Percentiles rank a stretch among this genome's conserved stretches.
These are phyloP conservation scores for Bruchidius siliquastri DNA, from an alignment of 2,888 invertebrate species.

Conservation along the genomic window DNA sequence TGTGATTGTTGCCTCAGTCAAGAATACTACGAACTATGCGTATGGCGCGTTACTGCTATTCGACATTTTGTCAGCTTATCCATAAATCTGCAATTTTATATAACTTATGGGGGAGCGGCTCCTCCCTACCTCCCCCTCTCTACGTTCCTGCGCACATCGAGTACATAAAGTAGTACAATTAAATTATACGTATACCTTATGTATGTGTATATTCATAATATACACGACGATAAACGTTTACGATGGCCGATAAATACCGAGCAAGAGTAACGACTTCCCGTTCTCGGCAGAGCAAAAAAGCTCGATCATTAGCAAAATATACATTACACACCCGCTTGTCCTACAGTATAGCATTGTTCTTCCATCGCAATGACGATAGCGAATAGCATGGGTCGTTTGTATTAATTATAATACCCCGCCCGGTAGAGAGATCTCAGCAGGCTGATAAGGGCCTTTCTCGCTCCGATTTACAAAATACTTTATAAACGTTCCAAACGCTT, in stretches of 20 bases:
- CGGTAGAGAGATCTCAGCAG: not conserved
- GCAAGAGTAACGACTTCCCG: not conserved
- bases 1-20: no score
- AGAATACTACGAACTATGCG: no score
- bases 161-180: not conserved
- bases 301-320: not conserved
- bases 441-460: not conserved
- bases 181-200: not conserved
- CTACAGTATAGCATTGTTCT: not conserved
- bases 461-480: slow-evolving; percentile 13
- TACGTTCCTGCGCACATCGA: no score
- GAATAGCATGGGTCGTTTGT: not conserved
- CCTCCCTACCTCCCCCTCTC: no score
- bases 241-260: not conserved
- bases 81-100: no score
- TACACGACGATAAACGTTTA: not conserved
- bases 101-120: no score
- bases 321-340: not conserved
- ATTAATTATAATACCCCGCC: not conserved
- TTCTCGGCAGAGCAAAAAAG: not conserved
- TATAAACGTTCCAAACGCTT: slow-evolving; percentile 17
- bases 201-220: not conserved
- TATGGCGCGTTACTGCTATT: no score
- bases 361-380: not conserved
- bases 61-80: no score